Conservation (phyloP, 2,888 invertebrate genomes). For the Digitonthophagus gazella region DNA sequence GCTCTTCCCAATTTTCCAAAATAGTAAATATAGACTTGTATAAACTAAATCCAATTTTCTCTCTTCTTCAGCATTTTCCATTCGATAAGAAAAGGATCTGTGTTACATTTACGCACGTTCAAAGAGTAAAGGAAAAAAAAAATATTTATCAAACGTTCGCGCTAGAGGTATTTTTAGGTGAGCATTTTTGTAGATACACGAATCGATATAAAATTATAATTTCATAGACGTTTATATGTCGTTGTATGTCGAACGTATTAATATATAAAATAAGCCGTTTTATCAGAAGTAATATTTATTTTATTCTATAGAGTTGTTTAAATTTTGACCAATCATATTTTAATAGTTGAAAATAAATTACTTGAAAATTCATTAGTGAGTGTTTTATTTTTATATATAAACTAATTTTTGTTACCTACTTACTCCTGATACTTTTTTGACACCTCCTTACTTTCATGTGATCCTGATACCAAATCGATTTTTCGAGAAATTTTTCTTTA, state of each 20-base stretch:
- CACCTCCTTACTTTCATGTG: too few relatives aligned
- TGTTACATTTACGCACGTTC: not conserved
- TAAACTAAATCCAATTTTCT: not conserved
- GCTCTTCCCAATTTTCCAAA: too few relatives aligned
- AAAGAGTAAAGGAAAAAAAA: too few relatives aligned
- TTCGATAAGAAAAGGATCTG: not conserved
- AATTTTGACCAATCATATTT: slow-evolving; percentile 34
- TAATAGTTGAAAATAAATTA: slow-evolving; percentile 32
- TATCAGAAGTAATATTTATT: slow-evolving; percentile 34
- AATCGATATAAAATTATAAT: slow-evolving; percentile 14
- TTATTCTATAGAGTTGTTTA: slow-evolving; percentile 32
- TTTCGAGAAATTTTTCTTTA: too few relatives aligned
- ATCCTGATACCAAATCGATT: too few relatives aligned
- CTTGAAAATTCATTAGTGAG: slow-evolving; percentile 20
- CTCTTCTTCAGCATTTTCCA: not conserved
- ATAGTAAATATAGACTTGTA: too few relatives aligned
- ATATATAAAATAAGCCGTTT: slow-evolving; percentile 17
- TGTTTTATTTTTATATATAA: too few relatives aligned
- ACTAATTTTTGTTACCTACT: too few relatives aligned
- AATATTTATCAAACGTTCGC: not conserved
- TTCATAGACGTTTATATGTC: slow-evolving; percentile 36
- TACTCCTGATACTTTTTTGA: too few relatives aligned
- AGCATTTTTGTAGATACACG: slow-evolving; percentile 3
- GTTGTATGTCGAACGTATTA: slow-evolving; percentile 37
- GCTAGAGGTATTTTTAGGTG: not conserved